Evolutionary conservation across 2,888 invertebrate genomes (phyloP).

Genomic region (Himalopsyche kuldschensis): DNA sequence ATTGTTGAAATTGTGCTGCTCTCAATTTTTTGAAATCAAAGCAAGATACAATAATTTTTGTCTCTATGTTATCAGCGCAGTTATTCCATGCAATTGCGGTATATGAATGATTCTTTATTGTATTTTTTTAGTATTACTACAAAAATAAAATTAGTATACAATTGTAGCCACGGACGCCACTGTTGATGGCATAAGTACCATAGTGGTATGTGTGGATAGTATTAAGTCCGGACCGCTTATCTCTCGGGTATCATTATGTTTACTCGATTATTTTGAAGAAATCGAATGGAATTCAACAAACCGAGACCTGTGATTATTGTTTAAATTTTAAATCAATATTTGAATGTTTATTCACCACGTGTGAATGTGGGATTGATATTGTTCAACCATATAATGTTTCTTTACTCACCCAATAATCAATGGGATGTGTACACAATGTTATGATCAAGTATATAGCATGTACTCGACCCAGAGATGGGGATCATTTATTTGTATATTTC

Average conservation of each 20-base stretch:
- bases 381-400: background rate
- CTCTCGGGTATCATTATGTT: background rate
- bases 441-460: background rate
- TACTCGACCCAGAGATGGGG: background rate
- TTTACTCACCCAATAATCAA: background rate
- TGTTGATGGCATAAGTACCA: background rate
- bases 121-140: too few relatives aligned
- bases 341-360: background rate
- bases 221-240: background rate
- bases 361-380: background rate
- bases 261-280: background rate
- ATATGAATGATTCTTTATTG: too few relatives aligned
- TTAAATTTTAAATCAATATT: background rate
- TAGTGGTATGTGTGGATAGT: background rate
- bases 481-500: background rate
- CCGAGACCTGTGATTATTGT: background rate
- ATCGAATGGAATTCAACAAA: background rate
- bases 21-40: too few relatives aligned
- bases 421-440: slow-evolving; percentile 1
- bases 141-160: too few relatives aligned
- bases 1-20: too few relatives aligned
- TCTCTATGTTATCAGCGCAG: too few relatives aligned
- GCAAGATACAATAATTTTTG: too few relatives aligned
- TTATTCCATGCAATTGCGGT: too few relatives aligned
- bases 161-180: background rate